Evolutionary conservation across 2,888 invertebrate genomes (phyloP), one percentile per base, ranked within the genome.

Genomic region (Ichneumoninae sp.): DNA sequence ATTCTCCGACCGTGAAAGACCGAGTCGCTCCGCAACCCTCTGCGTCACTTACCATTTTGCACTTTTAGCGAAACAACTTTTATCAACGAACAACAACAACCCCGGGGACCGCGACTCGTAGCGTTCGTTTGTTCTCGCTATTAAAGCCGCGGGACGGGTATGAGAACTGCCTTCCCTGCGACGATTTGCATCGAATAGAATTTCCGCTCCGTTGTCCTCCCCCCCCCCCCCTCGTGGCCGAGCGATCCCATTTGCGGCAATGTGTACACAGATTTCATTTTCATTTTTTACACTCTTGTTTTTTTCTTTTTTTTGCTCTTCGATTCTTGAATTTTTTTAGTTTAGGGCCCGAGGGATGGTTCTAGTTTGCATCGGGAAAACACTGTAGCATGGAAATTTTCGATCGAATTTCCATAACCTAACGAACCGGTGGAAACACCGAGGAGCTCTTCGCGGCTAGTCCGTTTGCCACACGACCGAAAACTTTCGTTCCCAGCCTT

Each of bases 401-500:
- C 76, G 76, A 52, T 76, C 26, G 66, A 76, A 76, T 76, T 76
- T 76, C 66, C 66, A 76, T 76, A 76, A 22, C 76, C 54, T 76
- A 76, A 76, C 76, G 76, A 76, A 76, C 76, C 54, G 66, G 19
- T 16, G 30, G 40, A 30, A 73, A 36, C 60, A 33, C 63, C 50
- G 30, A 47, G 10, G 44, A 19, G 30, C 74, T 63, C 47, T 74
- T 74, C 63, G 44, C 44, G 57, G 26, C n/a, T 19, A 54, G 36
- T 76, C 65, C 16, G 50, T 75, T 75, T 40, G 36, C 66, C 76
- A 36, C 52, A 36, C 26, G 40, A 52, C 50, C 40, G 66, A 50
- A 76, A 26, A 40, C 26, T 22, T 54, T 8, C 66, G 40, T 76
- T 52, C n/a, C 10, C 76, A 66, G 54, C 40, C 36, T 66, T 66